Base-by-base conservation (phyloP, 1,140 invertebrate genomes). In the Aphaenogaster floridana region DNA sequence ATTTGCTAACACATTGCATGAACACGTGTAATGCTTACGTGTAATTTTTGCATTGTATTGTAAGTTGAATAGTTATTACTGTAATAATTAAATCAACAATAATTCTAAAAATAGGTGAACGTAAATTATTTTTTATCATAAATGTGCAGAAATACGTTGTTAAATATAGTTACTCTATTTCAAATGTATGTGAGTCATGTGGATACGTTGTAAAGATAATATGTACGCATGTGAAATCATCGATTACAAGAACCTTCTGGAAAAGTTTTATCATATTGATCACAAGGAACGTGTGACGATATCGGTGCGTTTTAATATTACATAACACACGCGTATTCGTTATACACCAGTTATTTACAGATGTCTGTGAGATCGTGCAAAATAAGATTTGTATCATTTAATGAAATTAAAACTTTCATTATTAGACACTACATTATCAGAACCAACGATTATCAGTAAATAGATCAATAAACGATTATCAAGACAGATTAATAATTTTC, bases 181-280 rank as follows among this genome's bases (percentile, higher is more conserved):
- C 15, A 4, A n/a, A 50, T 50, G 21, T 61, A 15, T 50, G 13
- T 74, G 54, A 74, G 6, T 74, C 17, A 57, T 71, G 36, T 45
- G 2, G 13, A n/a, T 28, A 28, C 28, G 28, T 45, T 45, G 39
- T 83, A 48, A 15, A 83, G 69, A 50, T 59, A 66, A 66, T 64
- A 66, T 48, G 15, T 13, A 15, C 11, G 34, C 48, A 57, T 9
- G 17, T 83, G 80, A 84, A 61, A 63, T 84, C n/a, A 84, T 74
- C 54, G 42, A 48, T 72, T 72, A 21, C 9, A 39, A 39, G 45
- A 48, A 52, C 2, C 6, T n/a, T 54, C 42, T 81, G 13, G n/a
- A 74, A 83, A 8, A n/a, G 2, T 74, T 3, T 83, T 74, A 69
- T 80, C 77, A 21, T 42, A 80, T 74, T 3, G 42, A 61, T 59